Conservation (phyloP, 2,888 invertebrate species). For the Ferrisia virgata region DNA sequence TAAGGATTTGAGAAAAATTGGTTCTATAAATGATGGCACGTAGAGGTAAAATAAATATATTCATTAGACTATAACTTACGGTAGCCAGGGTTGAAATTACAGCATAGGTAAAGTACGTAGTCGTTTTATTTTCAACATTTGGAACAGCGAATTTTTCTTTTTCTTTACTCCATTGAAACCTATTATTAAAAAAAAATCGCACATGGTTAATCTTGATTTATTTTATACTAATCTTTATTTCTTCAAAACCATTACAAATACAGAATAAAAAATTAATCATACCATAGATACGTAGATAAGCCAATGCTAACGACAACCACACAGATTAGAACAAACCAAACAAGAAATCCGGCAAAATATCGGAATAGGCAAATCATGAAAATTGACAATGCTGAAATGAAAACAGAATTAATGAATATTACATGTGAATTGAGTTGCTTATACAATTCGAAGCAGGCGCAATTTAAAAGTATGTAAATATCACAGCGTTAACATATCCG, state of each 20-base stretch:
- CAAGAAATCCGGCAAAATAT: conserved; percentile 60
- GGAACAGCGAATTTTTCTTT: conserved; percentile 49
- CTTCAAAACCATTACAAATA: too few relatives aligned
- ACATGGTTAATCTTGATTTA: too few relatives aligned
- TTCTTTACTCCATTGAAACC: conserved; percentile 38
- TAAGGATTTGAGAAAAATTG: background rate
- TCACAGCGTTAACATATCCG: background rate
- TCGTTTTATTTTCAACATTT: conserved; percentile 52
- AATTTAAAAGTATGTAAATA: background rate
- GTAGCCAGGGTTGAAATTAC: conserved; percentile 62
- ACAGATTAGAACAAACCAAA: conserved; percentile 62
- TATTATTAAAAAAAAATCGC: too few relatives aligned
- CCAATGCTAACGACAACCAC: conserved; percentile 57
- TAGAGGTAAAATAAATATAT: background rate
- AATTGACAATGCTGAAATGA: conserved; percentile 58
- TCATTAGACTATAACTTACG: conserved; percentile 51
- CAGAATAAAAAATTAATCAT: conserved; percentile 50
- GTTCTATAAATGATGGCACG: background rate
- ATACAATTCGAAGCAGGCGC: background rate
- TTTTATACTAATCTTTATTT: too few relatives aligned
- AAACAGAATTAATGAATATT: background rate
- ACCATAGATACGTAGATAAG: conserved; percentile 63
- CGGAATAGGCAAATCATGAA: conserved; percentile 59
- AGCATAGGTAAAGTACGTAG: conserved; percentile 59
- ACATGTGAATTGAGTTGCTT: background rate